These are phyloP conservation scores for Cloeon dipterum DNA, from an alignment of 2,888 invertebrate genomes.

Conservation along the genomic window DNA sequence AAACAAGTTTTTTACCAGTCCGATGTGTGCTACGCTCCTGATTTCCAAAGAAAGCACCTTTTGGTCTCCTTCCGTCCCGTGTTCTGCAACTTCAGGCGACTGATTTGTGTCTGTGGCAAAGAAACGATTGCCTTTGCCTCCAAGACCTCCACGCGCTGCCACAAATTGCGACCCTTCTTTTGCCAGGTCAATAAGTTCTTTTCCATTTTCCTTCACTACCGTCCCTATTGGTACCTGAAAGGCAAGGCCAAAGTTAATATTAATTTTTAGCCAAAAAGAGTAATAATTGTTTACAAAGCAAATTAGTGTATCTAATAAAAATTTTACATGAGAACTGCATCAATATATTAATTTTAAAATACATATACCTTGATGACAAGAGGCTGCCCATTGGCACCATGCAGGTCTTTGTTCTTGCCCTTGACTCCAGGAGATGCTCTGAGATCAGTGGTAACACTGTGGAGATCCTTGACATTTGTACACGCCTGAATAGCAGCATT, in stretches of 20 bases:
- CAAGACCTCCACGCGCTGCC: slow-evolving; percentile 85
- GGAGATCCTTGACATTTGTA: slow-evolving; percentile 41
- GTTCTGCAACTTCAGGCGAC: slow-evolving; percentile 66
- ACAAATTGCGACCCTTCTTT: slow-evolving; percentile 56
- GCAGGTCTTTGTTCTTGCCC: slow-evolving; percentile 51
- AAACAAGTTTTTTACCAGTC: too few species aligned
- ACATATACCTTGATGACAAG: slow-evolving; percentile 27
- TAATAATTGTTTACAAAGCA: background rate
- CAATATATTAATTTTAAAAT: too few species aligned
- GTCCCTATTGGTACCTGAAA: slow-evolving; percentile 72
- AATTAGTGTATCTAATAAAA: too few species aligned
- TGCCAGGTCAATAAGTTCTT: slow-evolving; percentile 41
- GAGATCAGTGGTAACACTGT: slow-evolving; percentile 32
- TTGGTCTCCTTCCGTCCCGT: slow-evolving; percentile 66
- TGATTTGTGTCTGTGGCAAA: slow-evolving; percentile 59
- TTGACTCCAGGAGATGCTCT: slow-evolving; percentile 44
- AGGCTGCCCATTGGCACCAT: slow-evolving; percentile 60
- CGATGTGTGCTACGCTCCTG: slow-evolving; percentile 82
- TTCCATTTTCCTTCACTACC: slow-evolving; percentile 30
- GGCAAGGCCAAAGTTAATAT: background rate
- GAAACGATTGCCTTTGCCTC: slow-evolving; percentile 86
- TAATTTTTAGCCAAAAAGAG: background rate
- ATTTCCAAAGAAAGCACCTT: slow-evolving; percentile 54
- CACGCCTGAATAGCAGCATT: slow-evolving; percentile 40
- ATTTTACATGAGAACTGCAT: too few species aligned